These are phyloP conservation scores for Sphecodes monilicornis DNA, from an alignment of 2,888 invertebrate species.

Conservation along the genomic window DNA sequence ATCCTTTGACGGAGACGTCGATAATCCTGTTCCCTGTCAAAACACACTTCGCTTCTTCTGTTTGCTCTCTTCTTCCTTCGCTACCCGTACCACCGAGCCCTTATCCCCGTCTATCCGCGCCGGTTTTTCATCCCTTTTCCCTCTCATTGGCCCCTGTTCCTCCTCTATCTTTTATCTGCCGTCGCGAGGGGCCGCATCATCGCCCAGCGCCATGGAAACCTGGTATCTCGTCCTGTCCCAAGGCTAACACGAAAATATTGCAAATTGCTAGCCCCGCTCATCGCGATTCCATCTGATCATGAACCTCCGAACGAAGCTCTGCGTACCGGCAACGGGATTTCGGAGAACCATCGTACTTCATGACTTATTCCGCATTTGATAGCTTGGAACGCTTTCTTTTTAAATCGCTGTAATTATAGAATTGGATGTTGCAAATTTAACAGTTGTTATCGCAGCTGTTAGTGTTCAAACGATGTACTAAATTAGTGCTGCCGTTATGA, in stretches of 20 bases:
- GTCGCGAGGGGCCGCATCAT: slow-evolving; percentile 48
- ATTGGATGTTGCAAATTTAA: background rate
- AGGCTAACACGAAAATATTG: slow-evolving; percentile 77
- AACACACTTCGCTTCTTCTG: slow-evolving; percentile 63
- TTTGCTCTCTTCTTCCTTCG: slow-evolving; percentile 32
- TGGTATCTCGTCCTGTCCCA: slow-evolving; percentile 61
- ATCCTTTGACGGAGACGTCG: slow-evolving; percentile 68
- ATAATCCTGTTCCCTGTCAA: slow-evolving; percentile 75
- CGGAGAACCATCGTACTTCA: slow-evolving; percentile 17
- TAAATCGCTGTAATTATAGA: background rate
- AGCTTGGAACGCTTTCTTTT: background rate
- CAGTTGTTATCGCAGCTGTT: no score
- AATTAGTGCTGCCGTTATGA: no score
- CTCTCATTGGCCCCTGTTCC: slow-evolving; percentile 34
- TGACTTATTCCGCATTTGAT: background rate
- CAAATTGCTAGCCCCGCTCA: slow-evolving; percentile 72
- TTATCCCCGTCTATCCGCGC: slow-evolving; percentile 44
- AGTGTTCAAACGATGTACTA: no score
- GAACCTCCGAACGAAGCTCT: slow-evolving; percentile 22
- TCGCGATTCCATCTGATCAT: slow-evolving; percentile 60
- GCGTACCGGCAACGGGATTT: slow-evolving; percentile 22
- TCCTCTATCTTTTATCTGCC: slow-evolving; percentile 55
- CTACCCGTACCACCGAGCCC: background rate
- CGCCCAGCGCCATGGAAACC: slow-evolving; percentile 52
- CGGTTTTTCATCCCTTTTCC: slow-evolving; percentile 23